Conservation (phyloP, 2,797 vertebrate species). For the Leptatherina wallacei region DNA sequence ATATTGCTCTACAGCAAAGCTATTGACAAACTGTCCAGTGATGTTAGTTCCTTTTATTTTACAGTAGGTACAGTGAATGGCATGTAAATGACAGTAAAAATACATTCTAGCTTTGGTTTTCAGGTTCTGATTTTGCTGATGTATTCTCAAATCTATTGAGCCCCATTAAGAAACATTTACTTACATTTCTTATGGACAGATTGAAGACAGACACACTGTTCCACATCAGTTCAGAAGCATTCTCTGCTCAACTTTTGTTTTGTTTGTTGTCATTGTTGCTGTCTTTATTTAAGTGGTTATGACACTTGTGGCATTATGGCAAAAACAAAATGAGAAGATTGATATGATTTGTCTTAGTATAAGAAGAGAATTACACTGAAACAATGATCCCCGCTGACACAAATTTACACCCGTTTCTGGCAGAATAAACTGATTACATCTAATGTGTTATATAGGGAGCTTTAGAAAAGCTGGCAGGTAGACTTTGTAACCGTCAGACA, state of each 20-base stretch:
- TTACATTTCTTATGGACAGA: constrained; percentile 10
- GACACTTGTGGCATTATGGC: neutral
- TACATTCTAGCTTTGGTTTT: constrained; percentile 4
- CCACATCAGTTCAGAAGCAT: constrained; percentile 23
- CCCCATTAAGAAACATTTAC: constrained; percentile 17
- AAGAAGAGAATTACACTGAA: neutral
- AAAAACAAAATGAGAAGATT: constrained; percentile 16
- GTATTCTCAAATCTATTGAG: constrained; percentile 25
- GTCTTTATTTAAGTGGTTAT: too few species aligned
- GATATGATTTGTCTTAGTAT: neutral
- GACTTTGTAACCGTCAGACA: neutral
- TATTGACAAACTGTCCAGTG: constrained; percentile 18
- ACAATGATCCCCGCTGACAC: neutral
- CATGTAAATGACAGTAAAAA: constrained; percentile 28
- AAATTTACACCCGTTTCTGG: neutral
- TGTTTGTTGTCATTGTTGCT: neutral
- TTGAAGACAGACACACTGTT: constrained; percentile 27
- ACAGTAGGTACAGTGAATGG: constrained; percentile 8
- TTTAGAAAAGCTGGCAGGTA: neutral
- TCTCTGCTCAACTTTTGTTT: neutral
- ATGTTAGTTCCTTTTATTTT: constrained; percentile 29
- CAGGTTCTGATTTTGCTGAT: constrained; percentile 5
- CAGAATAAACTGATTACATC: neutral
- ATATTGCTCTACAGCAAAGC: constrained; percentile 9
- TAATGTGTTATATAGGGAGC: constrained; percentile 1